Evolutionary conservation across 2,113 vertebrate genomes (phyloP), one percentile per base, ranked within the genome.

Genomic region (Bostrychus sinensis): DNA sequence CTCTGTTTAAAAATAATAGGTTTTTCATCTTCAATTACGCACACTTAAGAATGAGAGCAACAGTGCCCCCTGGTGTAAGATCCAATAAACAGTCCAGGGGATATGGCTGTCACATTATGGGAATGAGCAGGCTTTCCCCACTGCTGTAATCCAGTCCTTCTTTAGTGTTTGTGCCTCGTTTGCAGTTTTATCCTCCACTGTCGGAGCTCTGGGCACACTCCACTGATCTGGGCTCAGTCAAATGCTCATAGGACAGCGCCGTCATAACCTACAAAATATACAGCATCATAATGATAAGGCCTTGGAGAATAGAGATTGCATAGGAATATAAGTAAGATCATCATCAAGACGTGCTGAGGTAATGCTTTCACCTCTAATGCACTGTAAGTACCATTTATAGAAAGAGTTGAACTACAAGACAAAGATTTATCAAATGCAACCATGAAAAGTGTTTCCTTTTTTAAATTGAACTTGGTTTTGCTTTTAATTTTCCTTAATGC

Each of bases 201-300:
- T 92, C 91, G 1, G 62, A 83, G 75, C 86, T 83, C 38, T 84
- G 66, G 16, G 78, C 88, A 0, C 89, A 70, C 64, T 84, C 81
- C 45, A 78, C 77, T 0, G 58, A 75, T 56, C 55, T 80, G 14
- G 90, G 87, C 72, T 92, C 92, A n/a, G 88, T 72, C 73, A 95
- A 84, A 7, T 89, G 91, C 1, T 82, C 67, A 23, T 93, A 94
- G 30, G 93, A 95, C 53, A 93, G 57, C 11, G 48, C 83, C 14
- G 92, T 89, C 94, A 95, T 93, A 42, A 94, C 82, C 94, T 95
- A 80, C 5, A 30, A 71, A 50, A 65, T 7, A 23, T n/a, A 82
- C 48, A 37, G 25, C 5, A 2, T 46, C 48, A 54, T 48, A 42
- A 65, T 48, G 54, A 59, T 46, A 42, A 60, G 54, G 22, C 70